These are phyloP conservation scores for Ophioninae sp. DNA, from an alignment of 2,888 invertebrate genomes.

Conservation along the genomic window DNA sequence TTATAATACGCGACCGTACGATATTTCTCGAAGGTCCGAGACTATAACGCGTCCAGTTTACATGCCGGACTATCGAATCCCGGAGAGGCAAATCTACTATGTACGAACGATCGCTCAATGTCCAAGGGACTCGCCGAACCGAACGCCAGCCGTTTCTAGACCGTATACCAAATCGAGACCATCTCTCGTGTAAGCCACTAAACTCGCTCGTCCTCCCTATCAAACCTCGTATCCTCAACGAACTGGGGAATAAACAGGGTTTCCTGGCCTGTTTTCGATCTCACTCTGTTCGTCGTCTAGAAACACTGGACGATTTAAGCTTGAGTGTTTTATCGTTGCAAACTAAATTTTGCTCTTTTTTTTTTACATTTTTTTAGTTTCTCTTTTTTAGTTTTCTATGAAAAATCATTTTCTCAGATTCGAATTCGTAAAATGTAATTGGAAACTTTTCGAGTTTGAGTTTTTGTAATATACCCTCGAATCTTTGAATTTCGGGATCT, in stretches of 20 bases:
- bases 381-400: too few relatives aligned
- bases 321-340: too few relatives aligned
- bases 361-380: too few relatives aligned
- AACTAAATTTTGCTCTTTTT: constrained; percentile 32
- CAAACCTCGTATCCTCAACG: constrained; percentile 45
- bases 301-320: constrained; percentile 30
- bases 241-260: background rate
- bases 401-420: too few relatives aligned
- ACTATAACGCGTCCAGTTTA: constrained; percentile 45
- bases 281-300: background rate
- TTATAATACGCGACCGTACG: constrained; percentile 46
- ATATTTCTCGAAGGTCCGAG: constrained; percentile 54
- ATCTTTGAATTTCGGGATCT: too few relatives aligned
- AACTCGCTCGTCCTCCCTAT: constrained; percentile 31
- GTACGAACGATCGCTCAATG: constrained; percentile 61
- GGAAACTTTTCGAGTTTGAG: too few relatives aligned
- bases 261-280: too few relatives aligned
- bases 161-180: constrained; percentile 56
- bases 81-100: constrained; percentile 46
- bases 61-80: constrained; percentile 54
- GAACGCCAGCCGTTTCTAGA: constrained; percentile 40
- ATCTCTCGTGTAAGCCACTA: constrained; percentile 17
- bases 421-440: too few relatives aligned
- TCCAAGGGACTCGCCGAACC: constrained; percentile 33
- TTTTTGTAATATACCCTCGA: too few relatives aligned